Base-by-base conservation (phyloP, 37 sponge, comb jelly and placozoan genomes). In the Halisarca cf. caerulea region DNA sequence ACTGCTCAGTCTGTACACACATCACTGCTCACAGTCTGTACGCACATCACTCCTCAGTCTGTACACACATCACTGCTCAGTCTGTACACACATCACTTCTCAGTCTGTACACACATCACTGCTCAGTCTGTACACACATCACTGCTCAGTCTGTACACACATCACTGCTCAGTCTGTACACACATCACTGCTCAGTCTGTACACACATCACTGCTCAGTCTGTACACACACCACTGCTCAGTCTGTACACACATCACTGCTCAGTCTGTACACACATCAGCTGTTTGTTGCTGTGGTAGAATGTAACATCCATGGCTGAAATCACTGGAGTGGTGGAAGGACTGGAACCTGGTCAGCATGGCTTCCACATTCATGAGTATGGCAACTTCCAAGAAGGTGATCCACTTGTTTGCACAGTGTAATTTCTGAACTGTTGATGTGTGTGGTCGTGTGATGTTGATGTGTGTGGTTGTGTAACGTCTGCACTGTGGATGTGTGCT, bases 311-410 rank as follows among this genome's bases (percentile, higher is more conserved):
- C 6, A 39, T 37, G 32, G 81, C 59, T 28, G 28, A 35, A 57
- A 88, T 94, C 0, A 91, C 89, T 24, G 95, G 95, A 34, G 43
- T 58, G 28, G 68, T 94, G 32, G 88, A 79, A 27, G 92, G 92
- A 0, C 86, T 91, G 9, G 59, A 87, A 2, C 81, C 80, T 64
- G 95, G 95, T 14, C 61, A 83, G 3, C 99, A 98, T 84, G 99
- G 99, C 8, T 98, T 98, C 88, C 99, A 98, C 58, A 89, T 98
- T 40, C 99, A 98, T 51, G 58, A 96, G 86, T 93, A 84, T 80
- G 96, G 99, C 1, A 94, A 94, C 88, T 90, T 93, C 62, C 72
- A 86, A 53, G 78, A 70, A 38, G 92, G 89, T 87, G 30, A 60
- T 20, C 36, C 32, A 62, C 14, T 25, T 71, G 14, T 14, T 8